phyloP scores from a whole-genome alignment of 1,140 invertebrate species.

The Adelges cooleyi region DNA sequence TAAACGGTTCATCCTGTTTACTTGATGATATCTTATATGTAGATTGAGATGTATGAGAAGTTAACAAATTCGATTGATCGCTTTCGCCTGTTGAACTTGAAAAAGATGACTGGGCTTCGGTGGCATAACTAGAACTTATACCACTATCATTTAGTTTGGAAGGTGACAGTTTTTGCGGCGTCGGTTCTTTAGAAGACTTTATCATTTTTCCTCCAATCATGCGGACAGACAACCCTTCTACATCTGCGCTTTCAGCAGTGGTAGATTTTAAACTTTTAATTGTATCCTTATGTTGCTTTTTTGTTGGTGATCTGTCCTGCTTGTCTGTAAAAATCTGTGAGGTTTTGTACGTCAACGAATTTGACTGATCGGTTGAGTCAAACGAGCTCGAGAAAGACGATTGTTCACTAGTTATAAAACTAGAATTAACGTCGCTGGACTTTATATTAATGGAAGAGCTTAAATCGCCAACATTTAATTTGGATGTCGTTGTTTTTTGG shows the following conservation, averaged over 20 bases:
- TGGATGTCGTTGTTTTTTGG: neutral
- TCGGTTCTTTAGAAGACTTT: neutral
- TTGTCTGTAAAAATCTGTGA: neutral
- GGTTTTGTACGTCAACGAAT: neutral
- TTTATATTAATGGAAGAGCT: too few relatives aligned
- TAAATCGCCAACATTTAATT: too few relatives aligned
- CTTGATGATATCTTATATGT: neutral
- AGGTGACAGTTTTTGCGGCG: too few relatives aligned
- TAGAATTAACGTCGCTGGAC: neutral
- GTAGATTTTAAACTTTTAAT: neutral
- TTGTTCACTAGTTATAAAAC: neutral
- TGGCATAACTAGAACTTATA: neutral
- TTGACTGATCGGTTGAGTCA: neutral
- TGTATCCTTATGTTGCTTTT: neutral
- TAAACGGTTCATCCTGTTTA: neutral
- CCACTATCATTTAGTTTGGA: neutral
- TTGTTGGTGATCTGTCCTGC: neutral
- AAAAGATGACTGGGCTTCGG: neutral
- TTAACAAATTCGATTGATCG: neutral
- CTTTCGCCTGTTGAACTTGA: neutral
- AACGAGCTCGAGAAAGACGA: neutral
- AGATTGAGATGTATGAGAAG: neutral
- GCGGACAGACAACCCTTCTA: neutral
- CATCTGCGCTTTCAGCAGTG: too few relatives aligned
- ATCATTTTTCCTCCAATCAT: constrained; percentile 17